Base-by-base conservation (phyloP, 2,797 vertebrate genomes). In the Eupleurogrammus muticus region DNA sequence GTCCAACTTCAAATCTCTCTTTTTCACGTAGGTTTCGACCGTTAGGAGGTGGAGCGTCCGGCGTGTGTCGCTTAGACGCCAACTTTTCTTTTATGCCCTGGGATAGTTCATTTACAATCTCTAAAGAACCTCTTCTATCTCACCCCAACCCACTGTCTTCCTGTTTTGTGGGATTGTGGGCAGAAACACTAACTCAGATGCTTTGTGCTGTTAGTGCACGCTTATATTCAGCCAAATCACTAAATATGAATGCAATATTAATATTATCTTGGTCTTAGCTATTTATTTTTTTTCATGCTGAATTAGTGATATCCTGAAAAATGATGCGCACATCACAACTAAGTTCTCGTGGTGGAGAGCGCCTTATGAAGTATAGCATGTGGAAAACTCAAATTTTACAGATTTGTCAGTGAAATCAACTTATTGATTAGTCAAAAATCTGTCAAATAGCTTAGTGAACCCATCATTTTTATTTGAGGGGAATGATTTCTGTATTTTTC, bases 21-120 rank as follows among this genome's bases (percentile, higher is more conserved):
- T 77, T 88, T 88, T 93, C 87, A 87, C 66, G 89, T 77, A 77
- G 80, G 66, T 87, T 86, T 85, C 42, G 65, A 89, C 89, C 84
- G 90, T 93, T 93, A 82, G 79, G 81, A 92, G 91, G 89, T 90
- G 91, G 91, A 90, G 90, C 84, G n/a, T 74, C 50, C 16, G 5
- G 5, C 5, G 14, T 47, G 63, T 67, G n/a, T 59, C 56, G 56
- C 54, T 84, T 58, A 35, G 14, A 23, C 17, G 52, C 28, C 32
- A 73, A 9, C 34, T 65, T 64, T 21, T 62, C 51, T 68, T n/a
- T 40, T 47, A 34, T 63, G 4, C 14, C 4, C 35, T n/a, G 46
- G 49, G 13, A 67, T 35, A 52, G 54, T 67, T 47, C 42, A 60
- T 61, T 67, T 57, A 71, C 44, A 65, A 51, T 77, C 40, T 63